phyloP scores from a whole-genome alignment of 2,888 invertebrate species.

The Pseudococcus jackbeardsleyi region DNA sequence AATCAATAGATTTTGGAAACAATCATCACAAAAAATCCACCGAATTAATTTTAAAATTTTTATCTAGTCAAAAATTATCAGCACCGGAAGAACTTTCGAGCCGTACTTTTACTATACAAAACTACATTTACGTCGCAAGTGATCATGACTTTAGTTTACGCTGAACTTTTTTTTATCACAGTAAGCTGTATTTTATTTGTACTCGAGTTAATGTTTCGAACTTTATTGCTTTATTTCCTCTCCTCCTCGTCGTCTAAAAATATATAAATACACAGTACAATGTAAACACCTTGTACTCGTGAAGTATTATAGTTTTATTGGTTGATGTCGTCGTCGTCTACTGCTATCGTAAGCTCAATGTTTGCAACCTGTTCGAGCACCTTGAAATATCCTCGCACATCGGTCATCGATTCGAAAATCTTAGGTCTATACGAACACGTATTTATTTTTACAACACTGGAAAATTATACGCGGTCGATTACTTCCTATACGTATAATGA shows the following conservation, averaged over 20 bases:
- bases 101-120: too few relatives aligned
- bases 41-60: too few relatives aligned
- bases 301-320: neutral
- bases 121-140: neutral
- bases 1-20: too few relatives aligned
- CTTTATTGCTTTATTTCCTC: neutral
- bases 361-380: neutral
- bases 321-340: neutral
- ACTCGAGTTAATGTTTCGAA: neutral
- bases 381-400: neutral
- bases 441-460: neutral
- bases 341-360: neutral
- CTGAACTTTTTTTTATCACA: neutral
- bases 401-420: conserved; percentile 7
- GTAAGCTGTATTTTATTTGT: neutral
- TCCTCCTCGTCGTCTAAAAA: neutral
- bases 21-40: too few relatives aligned
- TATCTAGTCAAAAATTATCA: too few relatives aligned
- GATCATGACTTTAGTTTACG: neutral
- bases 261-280: neutral
- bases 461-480: neutral
- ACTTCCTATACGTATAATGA: neutral
- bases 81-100: too few relatives aligned
- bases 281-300: neutral
- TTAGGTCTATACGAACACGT: neutral